These are phyloP conservation scores for Tachina grossa DNA, from an alignment of 2,888 invertebrate genomes.

Conservation along the genomic window DNA sequence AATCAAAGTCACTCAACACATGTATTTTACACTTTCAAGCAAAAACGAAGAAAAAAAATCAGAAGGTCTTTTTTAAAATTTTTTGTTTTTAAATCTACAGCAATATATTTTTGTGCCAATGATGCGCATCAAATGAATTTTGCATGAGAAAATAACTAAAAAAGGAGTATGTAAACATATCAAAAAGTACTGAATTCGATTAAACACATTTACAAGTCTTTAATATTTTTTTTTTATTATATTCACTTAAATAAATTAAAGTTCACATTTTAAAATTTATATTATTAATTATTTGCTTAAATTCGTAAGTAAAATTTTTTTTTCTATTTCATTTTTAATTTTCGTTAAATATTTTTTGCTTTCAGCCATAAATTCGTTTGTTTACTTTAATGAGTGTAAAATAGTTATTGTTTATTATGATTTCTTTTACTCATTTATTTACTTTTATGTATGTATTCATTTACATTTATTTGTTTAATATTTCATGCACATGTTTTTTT, in stretches of 20 bases:
- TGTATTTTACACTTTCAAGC: slow-evolving; percentile 37
- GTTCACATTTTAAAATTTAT: slow-evolving; percentile 1
- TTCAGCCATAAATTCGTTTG: background rate
- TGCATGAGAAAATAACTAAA: slow-evolving; percentile 20
- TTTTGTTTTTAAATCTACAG: slow-evolving; percentile 5
- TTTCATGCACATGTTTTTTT: slow-evolving; percentile 65
- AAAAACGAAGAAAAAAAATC: slow-evolving; percentile 13
- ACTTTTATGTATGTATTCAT: slow-evolving; percentile 1
- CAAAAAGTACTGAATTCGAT: background rate
- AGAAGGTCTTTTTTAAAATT: slow-evolving; percentile 41
- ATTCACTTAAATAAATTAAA: background rate
- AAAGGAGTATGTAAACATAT: slow-evolving; percentile 1
- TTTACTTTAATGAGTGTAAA: background rate
- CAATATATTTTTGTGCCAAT: slow-evolving; percentile 25
- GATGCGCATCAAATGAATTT: background rate
- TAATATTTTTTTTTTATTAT: background rate
- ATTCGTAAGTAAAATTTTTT: background rate
- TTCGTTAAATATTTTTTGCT: background rate
- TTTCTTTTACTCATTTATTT: slow-evolving; percentile 33
- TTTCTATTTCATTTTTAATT: background rate
- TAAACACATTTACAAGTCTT: background rate
- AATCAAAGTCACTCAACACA: slow-evolving; percentile 69
- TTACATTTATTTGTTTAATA: slow-evolving; percentile 68
- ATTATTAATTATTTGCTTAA: slow-evolving; percentile 9
- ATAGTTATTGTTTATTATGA: slow-evolving; percentile 25